Evolutionary conservation across 2,888 invertebrate genomes (phyloP), one percentile per base, ranked within the genome.

Genomic region (Caenorhabditis sp.): DNA sequence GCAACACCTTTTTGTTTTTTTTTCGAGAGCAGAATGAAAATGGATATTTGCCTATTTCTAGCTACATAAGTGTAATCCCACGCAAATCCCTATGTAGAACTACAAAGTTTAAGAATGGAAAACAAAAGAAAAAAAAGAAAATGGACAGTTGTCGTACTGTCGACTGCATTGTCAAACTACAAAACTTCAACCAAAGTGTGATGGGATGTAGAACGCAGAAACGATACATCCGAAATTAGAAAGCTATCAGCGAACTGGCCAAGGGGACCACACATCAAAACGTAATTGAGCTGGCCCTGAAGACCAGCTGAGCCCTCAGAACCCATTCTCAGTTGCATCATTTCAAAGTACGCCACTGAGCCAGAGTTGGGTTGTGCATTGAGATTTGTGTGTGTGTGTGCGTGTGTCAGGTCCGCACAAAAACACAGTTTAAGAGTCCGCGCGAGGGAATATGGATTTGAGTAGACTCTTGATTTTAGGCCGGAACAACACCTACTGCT

Each of bases 261-360:
- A 62, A 68, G 69, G 32, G 79, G 79, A 71, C 79, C 79, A 79
- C 79, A 79, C 79, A 79, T 79, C 79, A 79, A 79, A 79, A 79
- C 71, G 79, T 79, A 79, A 79, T 79, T 79, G 79, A 67, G 58
- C 58, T 64, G 69, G 78, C 62, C 20, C 37, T 50, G 50, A 58
- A 35, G 50, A 58, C 78, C 78, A 78, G 78, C 78, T 78, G 78
- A 78, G 70, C 78, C 70, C 51, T 37, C 35, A 28, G 50, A 32
- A 56, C 37, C 26, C 61, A 18, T n/a, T 8, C 20, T 35, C 26
- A 67, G 61, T 50, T 56, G 67, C 69, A 77, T 77, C 77, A 69
- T 69, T 77, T 76, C 35, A 76, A 76, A 76, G 76, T 76, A 76
- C 67, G 53, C 40, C 60, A 15, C 35, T 70, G 60, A 11, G 32